Evolutionary conservation across 2,797 vertebrate genomes (phyloP).

Genomic region (Oryzias sinensis): DNA sequence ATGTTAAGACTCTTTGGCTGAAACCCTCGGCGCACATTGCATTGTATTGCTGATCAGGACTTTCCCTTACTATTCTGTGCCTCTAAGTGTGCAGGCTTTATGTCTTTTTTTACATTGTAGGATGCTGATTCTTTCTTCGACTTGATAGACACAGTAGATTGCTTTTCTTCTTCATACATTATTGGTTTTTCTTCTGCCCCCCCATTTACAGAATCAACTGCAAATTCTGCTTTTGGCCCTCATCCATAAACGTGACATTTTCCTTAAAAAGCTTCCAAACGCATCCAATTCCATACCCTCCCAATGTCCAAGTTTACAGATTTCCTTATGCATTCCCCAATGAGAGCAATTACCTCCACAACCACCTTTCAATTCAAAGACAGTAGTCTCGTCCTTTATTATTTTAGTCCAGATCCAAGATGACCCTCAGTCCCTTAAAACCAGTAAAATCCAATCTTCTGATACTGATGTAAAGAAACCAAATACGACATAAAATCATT

Average conservation of each 20-base stretch:
- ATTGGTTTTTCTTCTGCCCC: constrained; percentile 9
- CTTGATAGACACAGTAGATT: constrained; percentile 11
- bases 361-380: constrained; percentile 28
- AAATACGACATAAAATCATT: constrained; percentile 3
- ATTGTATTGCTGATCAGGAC: background rate
- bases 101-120: constrained; percentile 7
- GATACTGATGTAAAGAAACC: constrained; percentile 14
- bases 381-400: constrained; percentile 40
- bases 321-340: constrained; percentile 20
- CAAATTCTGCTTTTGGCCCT: constrained; percentile 23
- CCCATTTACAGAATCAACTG: constrained; percentile 23
- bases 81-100: constrained; percentile 15
- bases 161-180: constrained; percentile 21
- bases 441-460: constrained; percentile 35
- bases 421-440: constrained; percentile 16
- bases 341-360: constrained; percentile 43
- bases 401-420: constrained; percentile 37
- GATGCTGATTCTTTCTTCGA: constrained; percentile 22
- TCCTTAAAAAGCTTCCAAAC: constrained; percentile 13
- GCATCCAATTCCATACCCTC: constrained; percentile 20
- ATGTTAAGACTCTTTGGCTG: too few relatives aligned
- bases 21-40: too few relatives aligned
- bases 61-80: background rate
- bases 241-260: constrained; percentile 21
- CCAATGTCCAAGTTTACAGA: constrained; percentile 32